Conservation (phyloP, 53 echinoderm and acorn worm genomes). For the Hippasteria phrygiana region DNA sequence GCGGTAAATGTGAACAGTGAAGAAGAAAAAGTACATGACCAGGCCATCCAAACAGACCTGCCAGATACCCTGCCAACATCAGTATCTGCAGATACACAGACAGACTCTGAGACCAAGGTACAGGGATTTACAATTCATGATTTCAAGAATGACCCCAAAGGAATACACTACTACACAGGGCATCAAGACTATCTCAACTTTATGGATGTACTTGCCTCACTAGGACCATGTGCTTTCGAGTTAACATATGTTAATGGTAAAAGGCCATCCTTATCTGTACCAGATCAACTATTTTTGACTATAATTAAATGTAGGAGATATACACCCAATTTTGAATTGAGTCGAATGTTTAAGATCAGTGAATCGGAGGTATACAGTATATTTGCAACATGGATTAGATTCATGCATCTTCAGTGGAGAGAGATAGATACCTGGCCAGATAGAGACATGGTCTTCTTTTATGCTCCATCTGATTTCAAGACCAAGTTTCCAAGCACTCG, state of each 20-base stretch:
- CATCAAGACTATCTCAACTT: conserved; percentile 20
- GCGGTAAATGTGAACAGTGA: conserved; percentile 17
- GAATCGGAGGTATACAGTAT: conserved; percentile 27
- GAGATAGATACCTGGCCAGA: conserved; percentile 23
- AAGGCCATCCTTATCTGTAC: conserved; percentile 22
- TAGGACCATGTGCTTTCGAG: conserved; percentile 24
- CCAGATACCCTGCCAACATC: conserved; percentile 1
- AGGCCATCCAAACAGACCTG: conserved; percentile 18
- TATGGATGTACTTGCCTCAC: conserved; percentile 26
- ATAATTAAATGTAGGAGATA: conserved; percentile 33
- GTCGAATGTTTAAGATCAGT: conserved; percentile 28
- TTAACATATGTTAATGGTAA: not conserved
- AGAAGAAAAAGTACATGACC: conserved; percentile 15
- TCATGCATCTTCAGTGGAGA: conserved; percentile 47
- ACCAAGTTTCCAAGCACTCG: conserved; percentile 19
- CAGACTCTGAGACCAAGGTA: not conserved
- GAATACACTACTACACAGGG: conserved; percentile 32
- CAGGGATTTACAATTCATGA: conserved; percentile 33
- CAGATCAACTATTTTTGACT: conserved; percentile 43
- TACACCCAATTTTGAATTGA: conserved; percentile 42
- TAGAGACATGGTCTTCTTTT: conserved; percentile 2
- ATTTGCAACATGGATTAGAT: not conserved
- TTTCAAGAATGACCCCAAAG: conserved; percentile 28
- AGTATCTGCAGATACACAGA: conserved; percentile 28
- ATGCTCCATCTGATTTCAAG: conserved; percentile 50